These are phyloP conservation scores for Mythimna pallens DNA, from an alignment of 2,888 invertebrate genomes.

Conservation along the genomic window DNA sequence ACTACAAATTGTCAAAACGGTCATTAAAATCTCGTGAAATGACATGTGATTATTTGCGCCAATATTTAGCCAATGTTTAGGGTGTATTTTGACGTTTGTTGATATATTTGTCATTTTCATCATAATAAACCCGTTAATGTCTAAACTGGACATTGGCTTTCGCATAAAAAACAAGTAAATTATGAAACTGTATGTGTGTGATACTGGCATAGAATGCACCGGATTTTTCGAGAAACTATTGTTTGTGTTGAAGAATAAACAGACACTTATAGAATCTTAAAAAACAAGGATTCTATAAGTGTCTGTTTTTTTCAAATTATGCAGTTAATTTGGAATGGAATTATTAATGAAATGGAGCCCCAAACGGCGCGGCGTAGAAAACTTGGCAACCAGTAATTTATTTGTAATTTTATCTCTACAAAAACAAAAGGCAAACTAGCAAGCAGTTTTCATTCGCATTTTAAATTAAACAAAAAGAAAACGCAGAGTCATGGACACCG, in stretches of 20 bases:
- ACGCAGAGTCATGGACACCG: conserved; percentile 28
- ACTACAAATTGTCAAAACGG: conserved; percentile 41
- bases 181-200: background rate
- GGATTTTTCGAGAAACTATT: conserved; percentile 1
- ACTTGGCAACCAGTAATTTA: conserved; percentile 39
- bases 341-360: background rate
- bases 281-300: too few species aligned
- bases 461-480: conserved; percentile 25
- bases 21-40: conserved; percentile 29
- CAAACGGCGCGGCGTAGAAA: conserved; percentile 14
- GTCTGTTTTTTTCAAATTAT: background rate
- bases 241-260: background rate
- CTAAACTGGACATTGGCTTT: background rate
- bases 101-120: conserved; percentile 31
- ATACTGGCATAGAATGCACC: background rate
- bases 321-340: background rate
- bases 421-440: conserved; percentile 15
- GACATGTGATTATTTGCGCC: conserved; percentile 32
- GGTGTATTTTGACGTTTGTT: conserved; percentile 3
- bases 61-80: conserved; percentile 22
- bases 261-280: background rate
- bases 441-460: conserved; percentile 3
- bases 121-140: conserved; percentile 18
- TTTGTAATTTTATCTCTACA: conserved; percentile 28
- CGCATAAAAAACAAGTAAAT: conserved; percentile 1